Evolutionary conservation across 2,888 invertebrate genomes (phyloP).

Genomic region (Argynnis bischoffii): DNA sequence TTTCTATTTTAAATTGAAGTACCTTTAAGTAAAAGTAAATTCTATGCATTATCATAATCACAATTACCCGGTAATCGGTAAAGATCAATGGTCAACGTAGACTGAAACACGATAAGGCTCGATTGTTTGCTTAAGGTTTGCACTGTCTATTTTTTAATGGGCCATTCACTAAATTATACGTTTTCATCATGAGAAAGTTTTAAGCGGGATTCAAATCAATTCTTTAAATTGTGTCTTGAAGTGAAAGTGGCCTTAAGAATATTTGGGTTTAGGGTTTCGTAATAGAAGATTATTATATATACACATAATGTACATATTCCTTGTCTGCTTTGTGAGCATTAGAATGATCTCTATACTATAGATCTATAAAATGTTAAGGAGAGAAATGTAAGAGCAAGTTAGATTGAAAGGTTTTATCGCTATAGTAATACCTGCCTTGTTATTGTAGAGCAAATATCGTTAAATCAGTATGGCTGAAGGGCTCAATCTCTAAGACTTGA

Average conservation of each 20-base stretch:
- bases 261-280: conserved; percentile 33
- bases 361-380: conserved; percentile 39
- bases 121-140: conserved; percentile 64
- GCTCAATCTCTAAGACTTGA: conserved; percentile 56
- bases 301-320: conserved; percentile 16
- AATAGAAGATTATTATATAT: conserved; percentile 18
- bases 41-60: conserved; percentile 65
- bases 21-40: conserved; percentile 57
- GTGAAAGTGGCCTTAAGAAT: conserved; percentile 61
- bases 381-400: conserved; percentile 31
- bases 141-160: conserved; percentile 58
- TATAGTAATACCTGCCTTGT: conserved; percentile 56
- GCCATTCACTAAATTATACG: conserved; percentile 71
- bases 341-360: background rate
- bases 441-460: conserved; percentile 66
- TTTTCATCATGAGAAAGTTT: conserved; percentile 68
- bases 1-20: conserved; percentile 60
- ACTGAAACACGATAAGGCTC: conserved; percentile 54
- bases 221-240: conserved; percentile 57
- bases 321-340: conserved; percentile 21
- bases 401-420: conserved; percentile 58
- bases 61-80: conserved; percentile 55
- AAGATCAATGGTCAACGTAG: conserved; percentile 60
- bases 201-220: conserved; percentile 60
- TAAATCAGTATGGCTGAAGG: conserved; percentile 56